phyloP scores from a whole-genome alignment of 2,113 vertebrate genomes.

The zebrafish (Danio rerio) region GRCz12tu NC_133188.1:23281501-23282000 shows the following conservation, averaged over 20 bases:
- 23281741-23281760: neutral
- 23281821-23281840: neutral
- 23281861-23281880: neutral
- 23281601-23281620: neutral
- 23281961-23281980: too few species aligned
- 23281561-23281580: slow-evolving; percentile 5
- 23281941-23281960: too few species aligned
- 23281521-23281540: slow-evolving; percentile 28
- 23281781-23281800: neutral
- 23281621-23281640: slow-evolving; percentile 39
- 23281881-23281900: too few species aligned
- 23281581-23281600: slow-evolving; percentile 29
- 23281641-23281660: slow-evolving; percentile 50
- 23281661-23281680: slow-evolving; percentile 44
- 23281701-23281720: slow-evolving; percentile 39
- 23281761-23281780: neutral
- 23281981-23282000: too few species aligned
- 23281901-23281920: too few species aligned
- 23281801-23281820: neutral
- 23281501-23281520: slow-evolving; percentile 29
- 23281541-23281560: slow-evolving; percentile 25
- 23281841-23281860: neutral
- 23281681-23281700: slow-evolving; percentile 12
- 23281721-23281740: neutral
- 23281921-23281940: too few species aligned